These are phyloP conservation scores for Gonatopus flavifemur DNA, from an alignment of 1,140 invertebrate species.

Conservation along the genomic window DNA sequence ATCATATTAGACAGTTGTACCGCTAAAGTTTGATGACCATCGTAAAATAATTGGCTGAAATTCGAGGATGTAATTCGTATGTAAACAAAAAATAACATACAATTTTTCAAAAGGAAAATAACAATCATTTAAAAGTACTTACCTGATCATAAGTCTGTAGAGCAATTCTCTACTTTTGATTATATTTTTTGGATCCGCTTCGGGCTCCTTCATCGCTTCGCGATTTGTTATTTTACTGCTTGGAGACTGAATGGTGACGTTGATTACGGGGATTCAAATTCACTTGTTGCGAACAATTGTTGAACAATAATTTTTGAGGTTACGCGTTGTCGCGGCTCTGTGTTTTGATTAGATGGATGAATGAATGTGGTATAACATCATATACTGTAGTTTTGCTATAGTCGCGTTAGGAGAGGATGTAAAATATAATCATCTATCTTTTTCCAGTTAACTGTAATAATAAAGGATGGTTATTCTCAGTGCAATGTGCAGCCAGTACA, in stretches of 20 bases:
- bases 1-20: conserved; percentile 77
- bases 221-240: conserved; percentile 14
- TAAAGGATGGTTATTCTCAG: too few relatives aligned
- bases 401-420: too few relatives aligned
- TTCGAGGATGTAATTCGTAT: conserved; percentile 26
- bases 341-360: too few relatives aligned
- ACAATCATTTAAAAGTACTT: conserved; percentile 17
- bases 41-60: conserved; percentile 86
- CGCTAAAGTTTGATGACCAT: conserved; percentile 90
- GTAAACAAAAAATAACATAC: conserved; percentile 1
- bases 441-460: too few relatives aligned
- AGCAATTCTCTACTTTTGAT: conserved; percentile 81
- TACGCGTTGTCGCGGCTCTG: too few relatives aligned
- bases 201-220: conserved; percentile 62
- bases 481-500: too few relatives aligned
- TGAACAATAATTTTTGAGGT: too few relatives aligned
- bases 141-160: conserved; percentile 89
- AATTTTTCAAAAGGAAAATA: background rate
- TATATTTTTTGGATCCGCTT: conserved; percentile 70
- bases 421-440: too few relatives aligned
- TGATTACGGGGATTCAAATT: too few relatives aligned
- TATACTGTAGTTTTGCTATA: too few relatives aligned
- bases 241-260: conserved; percentile 30
- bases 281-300: too few relatives aligned
- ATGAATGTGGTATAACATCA: too few relatives aligned